These are phyloP conservation scores for Catocala fraxini DNA, from an alignment of 2,888 invertebrate species.

Conservation along the genomic window DNA sequence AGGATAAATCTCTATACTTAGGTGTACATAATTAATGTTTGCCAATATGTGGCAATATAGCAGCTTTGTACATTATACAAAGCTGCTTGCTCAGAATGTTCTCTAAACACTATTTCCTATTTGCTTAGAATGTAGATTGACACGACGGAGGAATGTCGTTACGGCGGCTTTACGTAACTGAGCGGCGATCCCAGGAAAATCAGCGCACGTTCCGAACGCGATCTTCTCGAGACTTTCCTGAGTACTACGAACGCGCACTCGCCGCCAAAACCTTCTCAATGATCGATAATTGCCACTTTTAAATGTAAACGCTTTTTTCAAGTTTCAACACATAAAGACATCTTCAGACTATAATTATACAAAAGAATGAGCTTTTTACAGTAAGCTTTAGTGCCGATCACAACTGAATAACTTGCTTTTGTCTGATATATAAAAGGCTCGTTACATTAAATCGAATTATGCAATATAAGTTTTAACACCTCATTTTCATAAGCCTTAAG, in stretches of 20 bases:
- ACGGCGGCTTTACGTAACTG: conserved; percentile 46
- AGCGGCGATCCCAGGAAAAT: conserved; percentile 38
- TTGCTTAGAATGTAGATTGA: conserved; percentile 44
- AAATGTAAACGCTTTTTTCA: conserved; percentile 5
- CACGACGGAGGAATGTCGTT: conserved; percentile 39
- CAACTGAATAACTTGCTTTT: not conserved
- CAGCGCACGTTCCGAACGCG: conserved; percentile 28
- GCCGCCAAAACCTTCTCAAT: conserved; percentile 1
- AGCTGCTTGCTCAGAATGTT: conserved; percentile 8
- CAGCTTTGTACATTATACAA: too few relatives aligned
- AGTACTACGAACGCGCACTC: conserved; percentile 5
- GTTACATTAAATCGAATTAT: conserved; percentile 21
- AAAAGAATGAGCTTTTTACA: not conserved
- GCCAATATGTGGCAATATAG: conserved; percentile 20
- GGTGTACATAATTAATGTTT: not conserved
- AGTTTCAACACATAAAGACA: not conserved
- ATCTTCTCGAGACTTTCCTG: conserved; percentile 22
- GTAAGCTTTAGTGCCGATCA: not conserved
- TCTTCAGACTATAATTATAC: not conserved
- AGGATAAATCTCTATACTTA: not conserved
- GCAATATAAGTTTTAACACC: conserved; percentile 26
- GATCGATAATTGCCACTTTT: conserved; percentile 16
- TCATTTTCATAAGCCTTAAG: conserved; percentile 23
- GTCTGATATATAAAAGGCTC: not conserved
- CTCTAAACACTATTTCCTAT: conserved; percentile 41